Evolutionary conservation across 2,113 vertebrate genomes (phyloP), one percentile per base, ranked within the genome.

Genomic region (Numida meleagris): DNA sequence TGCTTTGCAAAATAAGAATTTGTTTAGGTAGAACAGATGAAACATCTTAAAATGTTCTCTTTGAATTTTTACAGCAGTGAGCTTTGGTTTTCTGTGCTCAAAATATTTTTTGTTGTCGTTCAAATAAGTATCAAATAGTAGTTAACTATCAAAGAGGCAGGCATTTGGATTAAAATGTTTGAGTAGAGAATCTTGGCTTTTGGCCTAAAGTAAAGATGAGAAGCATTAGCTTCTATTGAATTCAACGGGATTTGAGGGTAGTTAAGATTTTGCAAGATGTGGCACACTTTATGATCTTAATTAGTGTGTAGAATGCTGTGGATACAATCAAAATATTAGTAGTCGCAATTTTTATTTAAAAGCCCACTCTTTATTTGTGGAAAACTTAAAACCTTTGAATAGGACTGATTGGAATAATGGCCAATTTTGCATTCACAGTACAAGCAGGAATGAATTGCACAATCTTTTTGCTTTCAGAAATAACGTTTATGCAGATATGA

Each of bases 181-280:
- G 89, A 85, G 93, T 67, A 61, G 72, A 83, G 88, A 78, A 90
- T 93, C 72, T 89, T 97, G 91, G 76, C 93, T 86, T 94, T 91
- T 91, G 89, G 94, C 91, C 87, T 88, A 53, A 78, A 88, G 80
- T 90, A 61, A 85, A 89, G 91, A 91, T 77, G 65, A 94, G 85
- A 88, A 86, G 42, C 68, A 40, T 90, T 85, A 75, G 73, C 68
- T 88, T 80, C 72, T 50, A 6, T 90, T 81, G 70, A 86, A 83
- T 63, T 67, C 59, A 75, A 81, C 61, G 53, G 61, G 68, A 40
- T 77, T 88, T 8, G 38, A 82, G 82, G 51, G 62, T 80, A 55
- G 66, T 74, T 70, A 87, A 95, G 75, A 89, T 82, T 70, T 86
- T 92, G 84, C 82, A 91, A 92, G 87, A 86, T 82, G 72, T 91